phyloP scores from a whole-genome alignment of 2,113 vertebrate genomes.

The Corythornis cristatus region DNA sequence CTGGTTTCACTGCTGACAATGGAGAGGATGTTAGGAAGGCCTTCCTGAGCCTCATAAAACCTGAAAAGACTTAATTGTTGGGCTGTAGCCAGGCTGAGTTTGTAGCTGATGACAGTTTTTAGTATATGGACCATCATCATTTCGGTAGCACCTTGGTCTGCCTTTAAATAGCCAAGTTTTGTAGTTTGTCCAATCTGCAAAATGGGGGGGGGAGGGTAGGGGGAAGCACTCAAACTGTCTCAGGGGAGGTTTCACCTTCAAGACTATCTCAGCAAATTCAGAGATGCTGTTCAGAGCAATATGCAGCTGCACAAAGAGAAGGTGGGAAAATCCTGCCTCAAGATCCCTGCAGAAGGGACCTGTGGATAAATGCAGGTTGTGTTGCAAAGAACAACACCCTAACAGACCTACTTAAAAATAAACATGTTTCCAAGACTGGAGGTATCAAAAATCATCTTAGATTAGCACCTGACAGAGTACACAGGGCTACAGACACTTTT shows the following conservation, averaged over 20 bases:
- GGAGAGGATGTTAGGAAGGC: not conserved
- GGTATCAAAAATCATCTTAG: not conserved
- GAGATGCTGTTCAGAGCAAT: not conserved
- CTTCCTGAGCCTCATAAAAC: not conserved
- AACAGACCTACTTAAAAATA: not conserved
- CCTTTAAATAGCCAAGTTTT: not conserved
- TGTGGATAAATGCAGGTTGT: not conserved
- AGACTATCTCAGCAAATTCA: not conserved
- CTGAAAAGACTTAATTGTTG: not conserved
- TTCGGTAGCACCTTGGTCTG: not conserved
- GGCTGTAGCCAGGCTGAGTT: not conserved
- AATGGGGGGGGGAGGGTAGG: not conserved
- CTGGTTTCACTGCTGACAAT: not conserved
- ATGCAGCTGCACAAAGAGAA: not conserved
- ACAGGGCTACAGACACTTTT: not conserved
- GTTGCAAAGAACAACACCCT: not conserved
- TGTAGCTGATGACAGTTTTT: not conserved
- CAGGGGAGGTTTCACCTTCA: not conserved
- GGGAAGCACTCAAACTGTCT: not conserved
- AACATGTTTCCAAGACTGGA: not conserved
- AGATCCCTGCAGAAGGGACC: not conserved
- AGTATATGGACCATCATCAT: not conserved
- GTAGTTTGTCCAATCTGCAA: not conserved
- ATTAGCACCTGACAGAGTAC: not conserved
- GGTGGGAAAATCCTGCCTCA: not conserved